A percentile compares a stretch with the other conserved stretches of the same genome.
phyloP scores from a whole-genome alignment of 2,113 vertebrate species.

The Blennius ocellaris region DNA sequence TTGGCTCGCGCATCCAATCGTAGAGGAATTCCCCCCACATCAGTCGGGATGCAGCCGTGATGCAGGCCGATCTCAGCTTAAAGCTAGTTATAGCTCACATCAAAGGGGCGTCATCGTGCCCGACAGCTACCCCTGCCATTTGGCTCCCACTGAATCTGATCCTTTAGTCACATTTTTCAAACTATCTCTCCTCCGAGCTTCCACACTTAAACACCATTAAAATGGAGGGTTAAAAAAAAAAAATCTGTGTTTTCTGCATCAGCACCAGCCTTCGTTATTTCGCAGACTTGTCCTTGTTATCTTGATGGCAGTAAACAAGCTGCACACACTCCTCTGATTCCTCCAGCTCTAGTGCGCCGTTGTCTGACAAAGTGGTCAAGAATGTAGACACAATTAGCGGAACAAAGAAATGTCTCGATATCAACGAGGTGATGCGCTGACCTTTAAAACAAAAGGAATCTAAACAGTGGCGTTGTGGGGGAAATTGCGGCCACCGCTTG shows the following conservation, averaged over 20 bases:
- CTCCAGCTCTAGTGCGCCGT: constrained; percentile 43
- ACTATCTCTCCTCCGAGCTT: constrained; percentile 65
- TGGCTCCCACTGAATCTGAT: constrained; percentile 75
- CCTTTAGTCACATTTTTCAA: constrained; percentile 74
- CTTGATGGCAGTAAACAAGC: constrained; percentile 79
- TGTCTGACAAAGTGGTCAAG: constrained; percentile 75
- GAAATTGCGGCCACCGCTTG: constrained; percentile 11
- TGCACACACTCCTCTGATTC: constrained; percentile 44
- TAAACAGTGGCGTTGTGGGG: constrained; percentile 49
- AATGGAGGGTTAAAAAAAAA: constrained; percentile 55
- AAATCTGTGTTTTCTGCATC: constrained; percentile 74
- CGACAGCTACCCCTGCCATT: constrained; percentile 80
- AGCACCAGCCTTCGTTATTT: constrained; percentile 75
- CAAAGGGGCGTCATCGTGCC: constrained; percentile 79
- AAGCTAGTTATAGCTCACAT: constrained; percentile 82
- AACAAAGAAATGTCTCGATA: constrained; percentile 64
- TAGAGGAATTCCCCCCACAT: constrained; percentile 71
- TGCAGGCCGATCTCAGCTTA: constrained; percentile 62
- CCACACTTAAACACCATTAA: constrained; percentile 80
- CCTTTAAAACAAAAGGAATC: constrained; percentile 71
- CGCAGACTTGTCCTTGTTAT: constrained; percentile 73
- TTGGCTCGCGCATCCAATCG: constrained; percentile 71
- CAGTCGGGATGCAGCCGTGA: constrained; percentile 73
- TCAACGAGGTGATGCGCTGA: constrained; percentile 64
- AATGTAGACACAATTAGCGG: constrained; percentile 73